Evolutionary conservation across 2,888 invertebrate species (phyloP).

Genomic region (Stictocephala bisonia): DNA sequence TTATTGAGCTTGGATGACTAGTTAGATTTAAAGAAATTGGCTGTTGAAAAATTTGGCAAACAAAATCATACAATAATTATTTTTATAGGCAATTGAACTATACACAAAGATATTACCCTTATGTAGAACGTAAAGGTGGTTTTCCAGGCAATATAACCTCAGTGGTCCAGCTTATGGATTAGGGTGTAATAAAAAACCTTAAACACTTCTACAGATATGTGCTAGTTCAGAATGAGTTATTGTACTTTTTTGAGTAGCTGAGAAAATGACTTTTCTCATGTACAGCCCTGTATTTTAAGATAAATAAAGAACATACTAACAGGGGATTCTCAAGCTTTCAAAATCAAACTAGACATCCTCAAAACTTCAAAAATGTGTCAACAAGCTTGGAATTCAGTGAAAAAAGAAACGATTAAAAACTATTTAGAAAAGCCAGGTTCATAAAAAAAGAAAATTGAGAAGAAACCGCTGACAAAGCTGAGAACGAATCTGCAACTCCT

Average conservation of each 20-base stretch:
- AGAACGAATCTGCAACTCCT: too few species aligned
- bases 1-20: background rate
- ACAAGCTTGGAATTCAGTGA: conserved; percentile 42
- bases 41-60: background rate
- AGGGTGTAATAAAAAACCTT: too few species aligned
- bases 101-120: background rate
- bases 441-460: too few species aligned
- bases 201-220: background rate
- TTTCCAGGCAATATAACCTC: background rate
- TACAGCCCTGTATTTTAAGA: too few species aligned
- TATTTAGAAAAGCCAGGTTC: too few species aligned
- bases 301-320: background rate
- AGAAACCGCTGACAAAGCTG: too few species aligned
- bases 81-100: background rate
- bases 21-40: background rate
- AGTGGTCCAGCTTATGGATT: background rate
- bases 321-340: background rate
- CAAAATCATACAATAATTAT: background rate
- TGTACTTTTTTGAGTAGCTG: too few species aligned
- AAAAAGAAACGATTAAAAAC: conserved; percentile 37
- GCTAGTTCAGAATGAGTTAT: too few species aligned
- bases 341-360: background rate
- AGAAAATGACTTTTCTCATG: too few species aligned
- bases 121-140: background rate
- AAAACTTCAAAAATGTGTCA: background rate